Percentiles rank a stretch among this genome's conserved stretches.
These are phyloP conservation scores for Antechinus stuartii DNA, from an alignment of 2,113 vertebrate genomes.

Conservation along the genomic window DNA sequence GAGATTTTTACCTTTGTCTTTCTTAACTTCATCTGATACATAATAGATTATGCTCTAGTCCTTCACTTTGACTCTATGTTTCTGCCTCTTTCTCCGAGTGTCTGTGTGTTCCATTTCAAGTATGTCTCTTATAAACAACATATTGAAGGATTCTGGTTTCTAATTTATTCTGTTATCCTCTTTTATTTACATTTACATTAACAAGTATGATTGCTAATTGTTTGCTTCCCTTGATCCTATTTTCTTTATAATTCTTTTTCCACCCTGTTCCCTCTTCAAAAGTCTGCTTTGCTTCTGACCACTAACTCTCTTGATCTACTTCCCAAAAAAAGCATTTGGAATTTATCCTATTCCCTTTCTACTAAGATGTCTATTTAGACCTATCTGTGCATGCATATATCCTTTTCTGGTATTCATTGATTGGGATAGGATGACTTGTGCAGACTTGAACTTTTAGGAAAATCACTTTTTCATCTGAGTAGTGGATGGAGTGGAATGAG, in stretches of 20 bases:
- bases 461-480: background rate
- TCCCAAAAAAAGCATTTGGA: too few relatives aligned
- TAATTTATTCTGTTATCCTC: background rate
- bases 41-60: background rate
- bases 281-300: background rate
- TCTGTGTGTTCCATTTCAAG: background rate
- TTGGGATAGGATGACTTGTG: background rate
- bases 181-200: background rate
- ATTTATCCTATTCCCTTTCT: background rate
- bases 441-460: background rate
- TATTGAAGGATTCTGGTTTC: background rate
- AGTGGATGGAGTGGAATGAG: background rate
- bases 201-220: background rate
- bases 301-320: background rate
- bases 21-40: background rate
- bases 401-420: background rate
- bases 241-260: background rate
- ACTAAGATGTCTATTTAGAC: background rate
- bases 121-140: background rate
- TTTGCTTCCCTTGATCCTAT: background rate
- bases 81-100: too few relatives aligned
- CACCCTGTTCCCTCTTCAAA: background rate
- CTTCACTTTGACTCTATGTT: too few relatives aligned
- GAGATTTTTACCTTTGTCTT: background rate
- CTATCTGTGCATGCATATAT: background rate